Evolutionary conservation across 2,113 vertebrate genomes (phyloP).

Genomic region (Dicerorhinus sumatrensis): DNA sequence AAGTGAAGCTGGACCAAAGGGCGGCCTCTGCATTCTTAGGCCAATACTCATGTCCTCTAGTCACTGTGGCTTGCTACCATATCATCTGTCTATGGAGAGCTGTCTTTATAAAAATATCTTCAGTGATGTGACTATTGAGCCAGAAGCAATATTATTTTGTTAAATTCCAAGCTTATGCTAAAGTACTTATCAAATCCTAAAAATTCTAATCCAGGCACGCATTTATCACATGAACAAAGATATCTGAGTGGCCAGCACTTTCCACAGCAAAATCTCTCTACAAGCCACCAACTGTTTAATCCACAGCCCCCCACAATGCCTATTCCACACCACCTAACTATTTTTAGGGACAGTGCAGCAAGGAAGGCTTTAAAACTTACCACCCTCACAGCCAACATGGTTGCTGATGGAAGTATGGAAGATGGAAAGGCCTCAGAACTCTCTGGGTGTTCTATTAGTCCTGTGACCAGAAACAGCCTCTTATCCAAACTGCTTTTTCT

Average conservation of each 20-base stretch:
- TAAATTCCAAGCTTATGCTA: neutral
- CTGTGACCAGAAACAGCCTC: neutral
- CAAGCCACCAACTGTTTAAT: neutral
- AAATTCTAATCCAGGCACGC: neutral
- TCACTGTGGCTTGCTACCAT: neutral
- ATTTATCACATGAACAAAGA: neutral
- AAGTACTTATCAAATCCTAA: constrained; percentile 6
- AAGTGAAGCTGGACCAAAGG: neutral
- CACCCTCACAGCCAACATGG: neutral
- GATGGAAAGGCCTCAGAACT: neutral
- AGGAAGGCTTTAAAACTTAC: neutral
- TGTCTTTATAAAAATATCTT: neutral
- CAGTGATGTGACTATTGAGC: neutral
- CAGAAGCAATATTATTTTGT: neutral
- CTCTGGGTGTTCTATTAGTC: neutral
- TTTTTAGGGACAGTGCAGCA: neutral
- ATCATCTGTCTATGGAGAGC: neutral
- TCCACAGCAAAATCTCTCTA: neutral
- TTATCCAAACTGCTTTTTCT: neutral
- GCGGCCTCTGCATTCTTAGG: neutral
- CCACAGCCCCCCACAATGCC: no score
- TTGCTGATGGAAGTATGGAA: neutral
- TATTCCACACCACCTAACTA: neutral
- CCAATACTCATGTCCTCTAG: neutral
- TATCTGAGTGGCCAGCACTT: neutral